Evolutionary conservation across 2,797 vertebrate genomes (phyloP).

Genomic region (Pantherophis vulpinus): DNA sequence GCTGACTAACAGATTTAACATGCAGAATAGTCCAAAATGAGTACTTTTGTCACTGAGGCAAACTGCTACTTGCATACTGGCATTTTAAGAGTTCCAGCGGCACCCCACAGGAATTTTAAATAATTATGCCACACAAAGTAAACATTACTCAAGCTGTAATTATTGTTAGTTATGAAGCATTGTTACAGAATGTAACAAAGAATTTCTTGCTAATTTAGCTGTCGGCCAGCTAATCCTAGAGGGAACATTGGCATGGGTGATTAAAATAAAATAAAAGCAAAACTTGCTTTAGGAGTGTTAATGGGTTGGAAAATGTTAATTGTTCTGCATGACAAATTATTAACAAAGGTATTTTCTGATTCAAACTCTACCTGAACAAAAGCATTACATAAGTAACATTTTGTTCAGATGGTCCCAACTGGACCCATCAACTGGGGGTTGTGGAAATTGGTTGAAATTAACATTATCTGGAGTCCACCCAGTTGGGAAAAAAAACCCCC

Average conservation of each 20-base stretch:
- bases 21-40: not conserved
- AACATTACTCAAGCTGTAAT: conserved; percentile 1
- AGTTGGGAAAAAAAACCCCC: not conserved
- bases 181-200: not conserved
- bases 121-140: not conserved
- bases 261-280: not conserved
- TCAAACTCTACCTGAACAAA: not conserved
- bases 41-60: not conserved
- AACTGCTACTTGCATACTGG: not conserved
- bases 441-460: not conserved
- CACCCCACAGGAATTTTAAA: not conserved
- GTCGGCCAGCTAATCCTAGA: not conserved
- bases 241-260: not conserved
- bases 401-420: not conserved
- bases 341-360: not conserved
- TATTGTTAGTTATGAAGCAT: not conserved
- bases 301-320: not conserved
- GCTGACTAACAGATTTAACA: not conserved
- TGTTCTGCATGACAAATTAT: not conserved
- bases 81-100: not conserved
- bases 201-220: not conserved
- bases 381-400: not conserved
- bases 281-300: not conserved
- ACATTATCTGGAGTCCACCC: not conserved
- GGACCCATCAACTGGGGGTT: not conserved